Base-by-base conservation (phyloP, 2,888 invertebrate species). In the Dasypogon diadema region DNA sequence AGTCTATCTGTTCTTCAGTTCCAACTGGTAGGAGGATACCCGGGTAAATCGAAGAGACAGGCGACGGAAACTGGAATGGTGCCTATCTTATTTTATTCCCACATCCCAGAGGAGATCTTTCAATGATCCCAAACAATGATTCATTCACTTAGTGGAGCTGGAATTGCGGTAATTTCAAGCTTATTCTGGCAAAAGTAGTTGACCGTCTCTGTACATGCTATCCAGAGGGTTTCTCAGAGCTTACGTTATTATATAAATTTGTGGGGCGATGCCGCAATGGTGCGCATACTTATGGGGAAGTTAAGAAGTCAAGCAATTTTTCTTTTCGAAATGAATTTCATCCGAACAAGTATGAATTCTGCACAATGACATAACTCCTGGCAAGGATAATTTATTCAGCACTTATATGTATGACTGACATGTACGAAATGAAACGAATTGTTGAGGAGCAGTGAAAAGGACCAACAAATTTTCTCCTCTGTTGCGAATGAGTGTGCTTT, bases 101-200 rank as follows among this genome's bases (percentile, higher is more conserved):
- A 42, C 46, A 65, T 65, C 65, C 46, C 65, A n/a, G 21, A 24
- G 65, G 46, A 65, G 65, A 48, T 65, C 26, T 48, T 65, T 65
- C 46, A 65, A 65, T 65, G 65, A 65, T 65, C 65, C 65, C 65
- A 42, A 65, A 48, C 46, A 65, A 65, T 65, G 65, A 65, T 65
- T 65, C 65, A 65, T 65, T 65, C 48, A 65, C 46, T 65, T 65
- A 65, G 65, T 37, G n/a, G 18, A 18, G 2, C 42, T 2, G 24
- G 24, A 12, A 60, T 37, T 34, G 60, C 18, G 60, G 60, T 37
- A 65, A 46, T 65, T 65, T 46, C 24, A 16, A 14, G 14, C 46
- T 10, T 46, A 46, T 22, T 21, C 46, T 12, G 42, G 46, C 46
- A 48, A 24, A 16, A 48, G 1, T 22, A 18, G 22, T 65, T 22